Conservation (phyloP, 2,888 invertebrate genomes). For the Drosophila flavopinicola region DNA sequence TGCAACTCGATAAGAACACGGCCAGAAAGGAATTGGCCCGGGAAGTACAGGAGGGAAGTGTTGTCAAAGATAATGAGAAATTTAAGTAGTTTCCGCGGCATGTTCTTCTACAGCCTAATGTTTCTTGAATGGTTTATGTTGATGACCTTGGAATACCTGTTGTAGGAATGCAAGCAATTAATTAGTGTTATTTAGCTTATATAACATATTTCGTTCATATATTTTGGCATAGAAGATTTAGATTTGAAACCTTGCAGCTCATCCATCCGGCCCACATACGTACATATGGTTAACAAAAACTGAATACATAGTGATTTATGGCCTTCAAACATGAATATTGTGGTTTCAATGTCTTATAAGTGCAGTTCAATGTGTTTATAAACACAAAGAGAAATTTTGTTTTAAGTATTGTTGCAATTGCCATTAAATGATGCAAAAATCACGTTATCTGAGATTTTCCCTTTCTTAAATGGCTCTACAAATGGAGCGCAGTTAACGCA, state of each 20-base stretch:
- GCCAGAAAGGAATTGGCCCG: conserved; percentile 96
- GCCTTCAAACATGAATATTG: background rate
- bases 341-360: background rate
- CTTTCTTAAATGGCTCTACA: conserved; percentile 43
- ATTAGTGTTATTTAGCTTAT: background rate
- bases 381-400: conserved; percentile 27
- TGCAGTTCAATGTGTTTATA: conserved; percentile 30
- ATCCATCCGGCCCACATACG: conserved; percentile 6
- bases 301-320: background rate
- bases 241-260: conserved; percentile 3
- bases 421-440: conserved; percentile 40
- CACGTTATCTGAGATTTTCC: conserved; percentile 42
- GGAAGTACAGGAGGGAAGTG: conserved; percentile 95
- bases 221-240: too few species aligned
- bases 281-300: background rate
- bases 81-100: conserved; percentile 95
- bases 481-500: conserved; percentile 14
- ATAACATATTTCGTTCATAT: background rate
- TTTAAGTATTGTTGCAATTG: conserved; percentile 36
- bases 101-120: conserved; percentile 74
- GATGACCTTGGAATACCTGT: conserved; percentile 26
- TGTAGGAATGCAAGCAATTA: background rate
- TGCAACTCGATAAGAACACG: conserved; percentile 96
- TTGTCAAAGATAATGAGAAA: conserved; percentile 97
- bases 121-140: background rate